Conservation (phyloP, 2,888 invertebrate species). For the Alloplasta piceator region DNA sequence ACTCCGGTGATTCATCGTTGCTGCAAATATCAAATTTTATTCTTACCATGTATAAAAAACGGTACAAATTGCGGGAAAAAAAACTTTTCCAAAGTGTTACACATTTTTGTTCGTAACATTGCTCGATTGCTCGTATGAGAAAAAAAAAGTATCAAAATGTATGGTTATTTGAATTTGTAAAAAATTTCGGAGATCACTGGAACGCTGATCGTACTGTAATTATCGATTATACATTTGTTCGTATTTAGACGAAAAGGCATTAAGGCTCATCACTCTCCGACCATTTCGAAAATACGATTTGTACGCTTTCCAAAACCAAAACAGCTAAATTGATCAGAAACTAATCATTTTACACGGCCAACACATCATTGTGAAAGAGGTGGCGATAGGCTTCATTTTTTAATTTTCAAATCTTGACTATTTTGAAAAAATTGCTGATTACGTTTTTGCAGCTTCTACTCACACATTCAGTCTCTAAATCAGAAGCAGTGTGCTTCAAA, state of each 20-base stretch:
- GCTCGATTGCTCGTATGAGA: slow-evolving; percentile 2
- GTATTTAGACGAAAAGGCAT: too few species aligned
- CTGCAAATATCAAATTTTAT: slow-evolving; percentile 50
- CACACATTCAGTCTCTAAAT: too few species aligned
- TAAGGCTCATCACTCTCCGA: too few species aligned
- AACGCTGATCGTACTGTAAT: not conserved
- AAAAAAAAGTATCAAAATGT: slow-evolving; percentile 11
- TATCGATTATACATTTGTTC: too few species aligned
- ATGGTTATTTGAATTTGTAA: slow-evolving; percentile 3
- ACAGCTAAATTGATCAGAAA: too few species aligned
- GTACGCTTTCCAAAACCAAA: too few species aligned
- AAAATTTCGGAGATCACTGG: slow-evolving; percentile 34
- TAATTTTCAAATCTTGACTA: not conserved
- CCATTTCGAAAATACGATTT: too few species aligned
- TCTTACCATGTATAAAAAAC: slow-evolving; percentile 43
- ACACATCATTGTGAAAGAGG: too few species aligned
- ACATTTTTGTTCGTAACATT: slow-evolving; percentile 7
- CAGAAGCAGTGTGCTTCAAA: not conserved
- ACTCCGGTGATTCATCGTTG: not conserved
- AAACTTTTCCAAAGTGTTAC: not conserved
- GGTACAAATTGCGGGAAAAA: slow-evolving; percentile 51
- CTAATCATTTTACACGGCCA: too few species aligned
- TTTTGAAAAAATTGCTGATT: too few species aligned
- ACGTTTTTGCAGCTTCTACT: too few species aligned
- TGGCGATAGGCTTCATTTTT: not conserved